These are phyloP conservation scores for Pseudonaja textilis DNA, from an alignment of 2,113 vertebrate species.

Conservation along the genomic window DNA sequence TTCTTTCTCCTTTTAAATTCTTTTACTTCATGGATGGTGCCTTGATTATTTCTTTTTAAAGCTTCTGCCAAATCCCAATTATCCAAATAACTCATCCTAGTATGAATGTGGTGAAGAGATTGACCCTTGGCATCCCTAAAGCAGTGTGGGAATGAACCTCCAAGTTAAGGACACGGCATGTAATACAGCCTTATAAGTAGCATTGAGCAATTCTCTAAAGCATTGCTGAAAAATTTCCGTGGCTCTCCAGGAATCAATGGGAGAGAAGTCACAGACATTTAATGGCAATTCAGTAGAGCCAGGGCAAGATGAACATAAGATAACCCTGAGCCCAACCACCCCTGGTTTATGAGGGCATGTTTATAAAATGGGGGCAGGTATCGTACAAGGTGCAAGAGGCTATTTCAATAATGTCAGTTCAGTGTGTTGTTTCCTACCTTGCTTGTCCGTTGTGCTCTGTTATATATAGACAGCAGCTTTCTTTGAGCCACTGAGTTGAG, in stretches of 20 bases:
- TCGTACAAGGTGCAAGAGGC: neutral
- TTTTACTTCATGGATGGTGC: neutral
- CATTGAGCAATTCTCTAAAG: neutral
- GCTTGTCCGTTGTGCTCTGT: neutral
- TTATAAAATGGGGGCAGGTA: neutral
- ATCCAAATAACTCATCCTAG: neutral
- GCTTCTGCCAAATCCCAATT: too few species aligned
- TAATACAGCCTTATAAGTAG: neutral
- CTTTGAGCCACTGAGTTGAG: neutral
- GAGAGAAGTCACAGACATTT: neutral
- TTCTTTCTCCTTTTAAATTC: too few species aligned
- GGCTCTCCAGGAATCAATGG: neutral
- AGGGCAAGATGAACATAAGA: neutral
- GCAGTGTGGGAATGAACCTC: neutral
- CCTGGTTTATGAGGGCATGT: neutral
- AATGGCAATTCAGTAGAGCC: neutral
- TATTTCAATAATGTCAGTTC: neutral
- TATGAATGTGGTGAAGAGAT: neutral
- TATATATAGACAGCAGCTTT: neutral
- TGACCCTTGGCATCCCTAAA: neutral
- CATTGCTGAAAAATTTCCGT: neutral
- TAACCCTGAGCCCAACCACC: neutral
- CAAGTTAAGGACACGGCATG: neutral
- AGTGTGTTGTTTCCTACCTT: neutral
- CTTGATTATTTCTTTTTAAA: neutral